Percentiles rank a stretch among this genome's conserved stretches.
phyloP scores from a whole-genome alignment of 2,888 invertebrate genomes.

The Coelogynopora nodosa region DNA sequence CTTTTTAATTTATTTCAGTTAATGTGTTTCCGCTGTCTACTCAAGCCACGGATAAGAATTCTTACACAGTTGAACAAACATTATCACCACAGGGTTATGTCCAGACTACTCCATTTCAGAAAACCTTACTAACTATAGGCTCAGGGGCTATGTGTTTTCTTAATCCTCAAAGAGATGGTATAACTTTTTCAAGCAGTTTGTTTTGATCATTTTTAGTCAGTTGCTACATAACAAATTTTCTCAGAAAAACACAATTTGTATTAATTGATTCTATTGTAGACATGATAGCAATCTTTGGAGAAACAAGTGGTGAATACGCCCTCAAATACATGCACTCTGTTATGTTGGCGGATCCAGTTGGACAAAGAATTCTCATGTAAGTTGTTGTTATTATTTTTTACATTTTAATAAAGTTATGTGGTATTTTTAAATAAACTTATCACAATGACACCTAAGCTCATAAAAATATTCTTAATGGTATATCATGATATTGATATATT shows the following conservation, averaged over 20 bases:
- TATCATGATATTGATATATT: no score
- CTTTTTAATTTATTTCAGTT: no score
- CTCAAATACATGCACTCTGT: constrained; percentile 70
- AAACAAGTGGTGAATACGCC: constrained; percentile 75
- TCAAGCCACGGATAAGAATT: no score
- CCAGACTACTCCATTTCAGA: constrained; percentile 67
- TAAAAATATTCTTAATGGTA: no score
- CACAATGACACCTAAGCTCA: no score
- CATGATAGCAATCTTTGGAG: constrained; percentile 89
- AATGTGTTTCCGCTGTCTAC: no score
- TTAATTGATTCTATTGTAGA: constrained; percentile 65
- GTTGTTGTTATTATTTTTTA: constrained; percentile 41
- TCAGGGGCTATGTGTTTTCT: constrained; percentile 78
- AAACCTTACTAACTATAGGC: constrained; percentile 73
- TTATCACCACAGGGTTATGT: no score
- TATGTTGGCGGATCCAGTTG: constrained; percentile 77
- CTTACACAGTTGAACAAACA: no score
- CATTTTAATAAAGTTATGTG: background rate
- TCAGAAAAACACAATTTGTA: constrained; percentile 6
- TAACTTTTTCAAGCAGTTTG: constrained; percentile 44
- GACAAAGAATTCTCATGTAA: constrained; percentile 68
- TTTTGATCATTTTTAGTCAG: background rate
- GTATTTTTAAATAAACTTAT: background rate
- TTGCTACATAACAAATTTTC: constrained; percentile 17
- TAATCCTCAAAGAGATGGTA: constrained; percentile 72